Evolutionary conservation across 2,888 invertebrate genomes (phyloP).

Genomic region (Brachypalpus laphriformis): DNA sequence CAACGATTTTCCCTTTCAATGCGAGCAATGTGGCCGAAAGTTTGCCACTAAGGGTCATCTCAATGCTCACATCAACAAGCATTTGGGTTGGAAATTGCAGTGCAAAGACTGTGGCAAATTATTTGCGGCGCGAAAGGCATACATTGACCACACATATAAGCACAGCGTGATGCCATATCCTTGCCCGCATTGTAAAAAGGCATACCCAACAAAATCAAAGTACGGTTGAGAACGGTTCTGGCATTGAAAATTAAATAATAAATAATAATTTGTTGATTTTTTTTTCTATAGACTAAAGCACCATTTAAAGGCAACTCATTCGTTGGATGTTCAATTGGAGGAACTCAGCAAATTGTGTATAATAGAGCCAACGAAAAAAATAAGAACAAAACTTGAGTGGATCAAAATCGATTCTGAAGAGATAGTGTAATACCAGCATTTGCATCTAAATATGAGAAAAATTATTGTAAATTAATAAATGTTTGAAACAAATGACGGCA

Average conservation of each 20-base stretch:
- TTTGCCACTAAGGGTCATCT: conserved; percentile 32
- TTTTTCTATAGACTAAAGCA: conserved; percentile 17
- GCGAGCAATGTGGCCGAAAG: conserved; percentile 33
- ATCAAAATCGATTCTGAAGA: conserved; percentile 20
- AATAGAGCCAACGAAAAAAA: conserved; percentile 7
- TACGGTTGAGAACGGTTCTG: not conserved
- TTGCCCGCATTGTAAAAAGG: conserved; percentile 36
- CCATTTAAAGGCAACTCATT: conserved; percentile 46
- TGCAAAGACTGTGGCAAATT: conserved; percentile 43
- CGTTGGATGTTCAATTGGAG: conserved; percentile 28
- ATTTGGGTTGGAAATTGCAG: conserved; percentile 42
- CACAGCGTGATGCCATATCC: conserved; percentile 43
- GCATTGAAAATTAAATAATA: no score
- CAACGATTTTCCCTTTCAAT: conserved; percentile 34
- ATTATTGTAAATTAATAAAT: not conserved
- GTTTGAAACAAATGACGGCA: not conserved
- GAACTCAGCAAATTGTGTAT: conserved; percentile 32
- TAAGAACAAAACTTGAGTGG: conserved; percentile 39
- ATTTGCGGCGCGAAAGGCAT: not conserved
- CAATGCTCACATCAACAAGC: conserved; percentile 24
- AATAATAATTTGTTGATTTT: not conserved
- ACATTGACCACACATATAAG: conserved; percentile 24
- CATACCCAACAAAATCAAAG: conserved; percentile 38
- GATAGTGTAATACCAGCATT: not conserved
- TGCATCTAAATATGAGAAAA: not conserved